A percentile compares a stretch with the other conserved stretches of the same genome.
These are phyloP conservation scores for Mesocentrotus franciscanus DNA, from an alignment of 53 echinoderm and acorn worm genomes.

Conservation along the genomic window DNA sequence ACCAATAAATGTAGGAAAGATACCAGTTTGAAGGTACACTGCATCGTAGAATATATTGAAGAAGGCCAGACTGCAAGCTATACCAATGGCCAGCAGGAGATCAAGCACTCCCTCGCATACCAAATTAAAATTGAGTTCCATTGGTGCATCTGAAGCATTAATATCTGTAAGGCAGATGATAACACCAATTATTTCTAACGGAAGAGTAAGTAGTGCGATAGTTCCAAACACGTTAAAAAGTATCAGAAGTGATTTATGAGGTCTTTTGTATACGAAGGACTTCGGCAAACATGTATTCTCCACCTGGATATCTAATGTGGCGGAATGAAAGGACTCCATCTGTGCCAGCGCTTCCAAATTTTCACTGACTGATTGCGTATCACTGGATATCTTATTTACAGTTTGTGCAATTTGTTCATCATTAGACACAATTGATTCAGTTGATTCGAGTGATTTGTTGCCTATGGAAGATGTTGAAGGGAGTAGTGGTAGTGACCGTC, in stretches of 20 bases:
- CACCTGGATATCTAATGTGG: background rate
- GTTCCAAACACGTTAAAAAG: constrained; percentile 19
- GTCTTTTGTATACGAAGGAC: background rate
- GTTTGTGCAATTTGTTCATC: background rate
- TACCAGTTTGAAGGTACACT: background rate
- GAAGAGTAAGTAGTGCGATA: background rate
- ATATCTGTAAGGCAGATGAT: background rate
- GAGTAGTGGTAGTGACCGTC: background rate
- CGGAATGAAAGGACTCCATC: background rate
- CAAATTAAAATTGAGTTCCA: background rate
- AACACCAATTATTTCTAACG: background rate
- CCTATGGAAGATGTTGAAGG: background rate
- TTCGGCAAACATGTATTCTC: background rate
- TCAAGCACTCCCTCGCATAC: constrained; percentile 14
- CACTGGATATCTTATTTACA: background rate
- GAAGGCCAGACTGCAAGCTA: constrained; percentile 5
- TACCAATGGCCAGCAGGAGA: background rate
- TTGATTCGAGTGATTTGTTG: background rate
- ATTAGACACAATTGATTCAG: background rate
- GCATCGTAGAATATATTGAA: constrained; percentile 27
- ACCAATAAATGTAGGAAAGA: constrained; percentile 3
- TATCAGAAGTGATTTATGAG: background rate
- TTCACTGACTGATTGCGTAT: background rate
- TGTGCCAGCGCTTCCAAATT: background rate
- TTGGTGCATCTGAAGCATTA: background rate